Evolutionary conservation across 1,140 invertebrate species (phyloP), one percentile per base, ranked within the genome.

Genomic region (Nylanderia fulva): DNA sequence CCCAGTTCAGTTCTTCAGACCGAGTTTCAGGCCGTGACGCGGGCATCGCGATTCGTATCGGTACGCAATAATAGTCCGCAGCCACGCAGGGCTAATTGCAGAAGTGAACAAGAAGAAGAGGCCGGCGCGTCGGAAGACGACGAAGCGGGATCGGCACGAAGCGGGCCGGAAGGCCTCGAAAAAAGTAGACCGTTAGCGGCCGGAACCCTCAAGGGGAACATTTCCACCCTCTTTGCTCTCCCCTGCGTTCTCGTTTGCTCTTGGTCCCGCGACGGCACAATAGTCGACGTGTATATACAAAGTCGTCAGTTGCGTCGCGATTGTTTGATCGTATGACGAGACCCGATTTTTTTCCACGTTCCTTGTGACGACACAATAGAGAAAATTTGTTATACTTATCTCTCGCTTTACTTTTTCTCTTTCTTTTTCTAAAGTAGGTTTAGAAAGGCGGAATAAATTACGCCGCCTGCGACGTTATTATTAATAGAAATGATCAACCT

Each of bases 191-290:
- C 88, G 88, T 90, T 84, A 86, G 27, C 45, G 45, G 11, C 63
- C 24, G 48, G 66, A 45, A 74, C 33, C 36, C 66, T 84, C 33
- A 33, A 15, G 63, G 61, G 27, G 42, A 68, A 71, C 76, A 88
- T 90, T n/a, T 90, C 72, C 80, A 89, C 86, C 88, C 88, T 90
- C 88, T 86, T 90, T 90, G 63, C 58, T 69, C 52, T 79, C 24
- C 27, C 39, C 36, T 6, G 27, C 29, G 21, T 61, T 69, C 48
- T 68, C 82, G 54, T 88, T 75, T 86, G 56, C 48, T 58, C 27
- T 75, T 86, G 56, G 56, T 58, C 27, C 60, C 45, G n/a, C 18
- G n/a, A 13, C 2, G 6, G 45, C 76, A 86, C 56, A 48, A 69
- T 42, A 52, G 64, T 24, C 39, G 39, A 3, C 15, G 42, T 18